phyloP scores from a whole-genome alignment of 2,797 vertebrate genomes.

The Manis crassicaudata region DNA sequence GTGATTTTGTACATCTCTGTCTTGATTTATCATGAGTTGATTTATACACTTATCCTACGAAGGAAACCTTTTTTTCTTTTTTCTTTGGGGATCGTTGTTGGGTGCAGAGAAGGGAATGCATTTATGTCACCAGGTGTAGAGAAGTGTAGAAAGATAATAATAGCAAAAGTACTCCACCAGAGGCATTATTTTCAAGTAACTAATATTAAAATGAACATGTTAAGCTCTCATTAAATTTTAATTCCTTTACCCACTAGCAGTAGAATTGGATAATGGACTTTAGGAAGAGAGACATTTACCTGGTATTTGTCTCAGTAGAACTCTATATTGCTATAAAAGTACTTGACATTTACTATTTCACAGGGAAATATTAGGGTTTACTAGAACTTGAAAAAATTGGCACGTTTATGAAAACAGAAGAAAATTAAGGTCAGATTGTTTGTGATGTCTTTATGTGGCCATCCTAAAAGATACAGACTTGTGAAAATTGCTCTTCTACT shows the following conservation, averaged over 20 bases:
- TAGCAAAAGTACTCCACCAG: neutral
- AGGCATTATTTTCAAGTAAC: neutral
- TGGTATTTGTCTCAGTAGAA: neutral
- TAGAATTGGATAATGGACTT: neutral
- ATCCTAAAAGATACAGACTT: neutral
- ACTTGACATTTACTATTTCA: neutral
- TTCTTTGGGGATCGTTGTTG: neutral
- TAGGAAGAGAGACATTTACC: slow-evolving; percentile 4
- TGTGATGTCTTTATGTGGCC: neutral
- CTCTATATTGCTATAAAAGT: neutral
- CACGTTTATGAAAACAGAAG: neutral
- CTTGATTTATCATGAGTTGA: neutral
- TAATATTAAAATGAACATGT: neutral
- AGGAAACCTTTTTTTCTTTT: neutral
- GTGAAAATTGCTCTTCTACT: neutral
- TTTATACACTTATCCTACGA: neutral
- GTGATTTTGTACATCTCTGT: neutral
- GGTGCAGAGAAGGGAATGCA: neutral
- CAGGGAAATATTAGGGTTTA: neutral
- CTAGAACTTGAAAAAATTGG: slow-evolving; percentile 21
- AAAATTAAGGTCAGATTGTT: neutral
- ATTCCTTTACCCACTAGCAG: neutral
- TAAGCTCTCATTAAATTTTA: neutral
- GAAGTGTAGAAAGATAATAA: neutral
- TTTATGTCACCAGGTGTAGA: neutral